Conservation (phyloP, 2,113 vertebrate genomes). For the Fulica atra region DNA sequence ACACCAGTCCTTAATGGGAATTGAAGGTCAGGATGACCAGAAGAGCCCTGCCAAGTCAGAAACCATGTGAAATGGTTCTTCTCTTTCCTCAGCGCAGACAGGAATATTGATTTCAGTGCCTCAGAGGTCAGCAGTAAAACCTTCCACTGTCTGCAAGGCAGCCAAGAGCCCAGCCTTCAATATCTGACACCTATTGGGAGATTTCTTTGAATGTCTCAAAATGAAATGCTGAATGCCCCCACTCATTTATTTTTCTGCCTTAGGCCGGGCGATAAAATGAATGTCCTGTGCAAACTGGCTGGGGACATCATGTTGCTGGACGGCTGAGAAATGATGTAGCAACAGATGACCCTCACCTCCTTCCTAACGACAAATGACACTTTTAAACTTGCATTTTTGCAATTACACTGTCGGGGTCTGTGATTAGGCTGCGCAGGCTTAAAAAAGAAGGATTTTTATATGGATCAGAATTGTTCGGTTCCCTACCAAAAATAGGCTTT, state of each 20-base stretch:
- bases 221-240: not conserved
- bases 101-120: not conserved
- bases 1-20: not conserved
- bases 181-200: not conserved
- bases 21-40: not conserved
- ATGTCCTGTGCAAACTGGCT: not conserved
- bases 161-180: not conserved
- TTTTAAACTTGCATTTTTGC: not conserved
- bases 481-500: not conserved
- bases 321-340: not conserved
- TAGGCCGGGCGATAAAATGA: not conserved
- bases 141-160: not conserved
- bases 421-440: not conserved
- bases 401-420: not conserved
- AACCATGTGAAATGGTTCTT: not conserved
- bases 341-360: not conserved
- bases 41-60: not conserved
- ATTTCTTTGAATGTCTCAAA: not conserved
- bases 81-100: not conserved
- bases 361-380: not conserved
- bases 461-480: not conserved
- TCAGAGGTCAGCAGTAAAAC: not conserved
- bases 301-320: not conserved
- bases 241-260: not conserved
- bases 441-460: not conserved